Percentiles rank a stretch among this genome's conserved stretches.
phyloP scores from a whole-genome alignment of 2,113 vertebrate species.

The Urocitellus parryii region DNA sequence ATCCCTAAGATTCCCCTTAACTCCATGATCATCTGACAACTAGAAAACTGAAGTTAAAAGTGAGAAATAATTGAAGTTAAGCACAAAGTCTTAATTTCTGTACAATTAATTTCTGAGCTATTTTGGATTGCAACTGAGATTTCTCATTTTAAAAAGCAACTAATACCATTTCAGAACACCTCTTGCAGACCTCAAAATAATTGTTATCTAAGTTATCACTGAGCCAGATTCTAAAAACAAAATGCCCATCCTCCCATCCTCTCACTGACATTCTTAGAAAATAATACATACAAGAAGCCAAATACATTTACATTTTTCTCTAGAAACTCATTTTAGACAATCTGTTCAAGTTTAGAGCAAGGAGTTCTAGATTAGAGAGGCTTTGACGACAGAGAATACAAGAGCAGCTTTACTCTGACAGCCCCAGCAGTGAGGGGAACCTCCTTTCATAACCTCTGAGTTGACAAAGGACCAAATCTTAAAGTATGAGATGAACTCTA shows the following conservation, averaged over 20 bases:
- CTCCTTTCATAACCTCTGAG: neutral
- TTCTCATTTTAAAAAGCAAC: neutral
- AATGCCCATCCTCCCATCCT: neutral
- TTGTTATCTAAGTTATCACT: slow-evolving; percentile 44
- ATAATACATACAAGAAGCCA: neutral
- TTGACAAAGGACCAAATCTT: neutral
- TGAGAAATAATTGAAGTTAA: slow-evolving; percentile 14
- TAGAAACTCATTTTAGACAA: slow-evolving; percentile 63
- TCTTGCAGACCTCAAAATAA: neutral
- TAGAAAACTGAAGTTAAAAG: neutral
- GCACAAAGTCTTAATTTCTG: slow-evolving; percentile 11
- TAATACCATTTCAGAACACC: neutral
- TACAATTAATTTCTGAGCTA: slow-evolving; percentile 31
- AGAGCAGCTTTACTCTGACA: neutral
- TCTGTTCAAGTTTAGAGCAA: slow-evolving; percentile 53
- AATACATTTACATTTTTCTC: neutral
- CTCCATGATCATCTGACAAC: neutral
- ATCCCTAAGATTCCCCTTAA: slow-evolving; percentile 19
- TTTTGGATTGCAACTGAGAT: neutral
- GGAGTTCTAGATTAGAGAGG: neutral
- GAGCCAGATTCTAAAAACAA: neutral
- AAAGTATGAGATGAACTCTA: neutral
- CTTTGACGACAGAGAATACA: slow-evolving; percentile 52
- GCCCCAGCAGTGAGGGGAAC: neutral
- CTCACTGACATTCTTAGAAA: slow-evolving; percentile 51